Evolutionary conservation across 2,797 vertebrate species (phyloP).

Genomic region (Phataginus tetradactyla): DNA sequence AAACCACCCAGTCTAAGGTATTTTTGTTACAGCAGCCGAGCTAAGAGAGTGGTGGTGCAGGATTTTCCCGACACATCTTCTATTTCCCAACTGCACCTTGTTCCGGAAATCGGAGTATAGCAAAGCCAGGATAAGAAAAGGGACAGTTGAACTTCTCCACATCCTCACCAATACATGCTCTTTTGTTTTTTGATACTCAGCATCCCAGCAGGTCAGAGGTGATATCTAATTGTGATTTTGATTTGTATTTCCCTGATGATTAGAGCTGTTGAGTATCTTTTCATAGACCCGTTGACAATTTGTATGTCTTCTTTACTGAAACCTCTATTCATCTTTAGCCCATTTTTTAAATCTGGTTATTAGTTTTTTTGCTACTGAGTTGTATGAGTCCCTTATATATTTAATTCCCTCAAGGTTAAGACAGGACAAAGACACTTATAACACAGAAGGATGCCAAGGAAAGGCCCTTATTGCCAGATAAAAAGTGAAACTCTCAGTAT

Average conservation of each 20-base stretch:
- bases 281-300: not conserved
- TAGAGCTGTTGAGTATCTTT: not conserved
- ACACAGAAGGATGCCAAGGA: not conserved
- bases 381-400: not conserved
- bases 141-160: not conserved
- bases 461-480: not conserved
- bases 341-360: not conserved
- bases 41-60: not conserved
- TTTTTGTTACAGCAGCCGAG: not conserved
- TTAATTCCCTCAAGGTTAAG: not conserved
- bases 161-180: not conserved
- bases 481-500: not conserved
- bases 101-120: not conserved
- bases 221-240: not conserved
- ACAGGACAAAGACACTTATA: not conserved
- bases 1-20: not conserved
- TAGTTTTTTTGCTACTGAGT: not conserved
- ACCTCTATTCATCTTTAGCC: not conserved
- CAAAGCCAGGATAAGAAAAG: not conserved
- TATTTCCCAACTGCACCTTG: not conserved
- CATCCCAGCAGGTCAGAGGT: not conserved
- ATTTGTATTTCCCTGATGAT: not conserved
- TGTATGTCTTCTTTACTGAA: not conserved
- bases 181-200: not conserved
- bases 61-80: not conserved